A percentile compares a stretch with the other conserved stretches of the same genome.
These are phyloP conservation scores for Himalopsyche phryganea DNA, from an alignment of 1,140 invertebrate genomes.

Conservation along the genomic window DNA sequence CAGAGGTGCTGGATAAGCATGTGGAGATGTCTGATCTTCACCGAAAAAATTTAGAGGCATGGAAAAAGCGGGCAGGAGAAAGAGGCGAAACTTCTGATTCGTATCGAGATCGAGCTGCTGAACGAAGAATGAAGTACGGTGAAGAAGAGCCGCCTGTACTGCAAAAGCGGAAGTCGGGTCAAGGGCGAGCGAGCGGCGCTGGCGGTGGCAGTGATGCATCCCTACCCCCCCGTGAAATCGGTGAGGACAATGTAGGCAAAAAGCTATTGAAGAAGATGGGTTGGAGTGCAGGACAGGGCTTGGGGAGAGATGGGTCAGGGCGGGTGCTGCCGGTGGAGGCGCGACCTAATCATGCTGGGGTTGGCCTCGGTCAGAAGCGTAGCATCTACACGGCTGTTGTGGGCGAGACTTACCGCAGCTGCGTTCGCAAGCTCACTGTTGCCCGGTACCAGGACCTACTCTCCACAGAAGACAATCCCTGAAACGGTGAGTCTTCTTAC, in stretches of 20 bases:
- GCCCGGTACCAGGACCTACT: conserved; percentile 76
- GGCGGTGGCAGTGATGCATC: conserved; percentile 47
- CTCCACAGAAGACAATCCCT: conserved; percentile 46
- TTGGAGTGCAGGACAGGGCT: conserved; percentile 93
- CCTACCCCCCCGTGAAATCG: conserved; percentile 60
- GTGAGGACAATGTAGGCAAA: conserved; percentile 86
- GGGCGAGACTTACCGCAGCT: conserved; percentile 85
- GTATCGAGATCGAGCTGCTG: conserved; percentile 92
- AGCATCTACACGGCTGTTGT: conserved; percentile 71
- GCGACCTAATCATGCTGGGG: conserved; percentile 39
- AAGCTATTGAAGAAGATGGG: conserved; percentile 97
- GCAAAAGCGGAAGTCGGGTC: conserved; percentile 36
- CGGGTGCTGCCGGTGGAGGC: conserved; percentile 87
- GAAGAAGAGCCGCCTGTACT: conserved; percentile 76
- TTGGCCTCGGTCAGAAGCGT: conserved; percentile 70
- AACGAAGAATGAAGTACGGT: conserved; percentile 91
- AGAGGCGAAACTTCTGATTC: conserved; percentile 37
- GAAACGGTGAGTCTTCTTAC: conserved; percentile 22
- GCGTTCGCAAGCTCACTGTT: conserved; percentile 88
- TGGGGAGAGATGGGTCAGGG: conserved; percentile 92
- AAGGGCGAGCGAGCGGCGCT: conserved; percentile 39
- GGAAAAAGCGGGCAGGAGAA: conserved; percentile 46
- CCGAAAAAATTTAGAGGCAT: conserved; percentile 83
- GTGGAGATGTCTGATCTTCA: conserved; percentile 92
- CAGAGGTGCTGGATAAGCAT: conserved; percentile 87